phyloP scores from a whole-genome alignment of 30 jellyfish, hydroid and myxozoan species.

The Clytia hemisphaerica region DNA sequence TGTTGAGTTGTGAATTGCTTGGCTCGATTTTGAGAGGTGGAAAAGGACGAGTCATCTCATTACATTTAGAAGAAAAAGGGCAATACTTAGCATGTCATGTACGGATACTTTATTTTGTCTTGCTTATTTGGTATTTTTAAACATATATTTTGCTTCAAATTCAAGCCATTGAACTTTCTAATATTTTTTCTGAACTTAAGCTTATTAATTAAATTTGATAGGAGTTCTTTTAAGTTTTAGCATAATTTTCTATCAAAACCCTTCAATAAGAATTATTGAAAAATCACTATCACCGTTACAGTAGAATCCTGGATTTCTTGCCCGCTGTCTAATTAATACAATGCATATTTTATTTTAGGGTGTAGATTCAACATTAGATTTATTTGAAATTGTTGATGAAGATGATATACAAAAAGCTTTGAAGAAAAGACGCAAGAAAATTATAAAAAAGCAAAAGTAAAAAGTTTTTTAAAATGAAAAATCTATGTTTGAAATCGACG shows the following conservation, averaged over 20 bases:
- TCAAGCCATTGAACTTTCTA: too few species aligned
- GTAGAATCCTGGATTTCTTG: too few species aligned
- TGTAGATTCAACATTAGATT: slow-evolving; percentile 61
- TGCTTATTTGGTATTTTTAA: not conserved
- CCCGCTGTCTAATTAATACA: too few species aligned
- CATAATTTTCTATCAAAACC: too few species aligned
- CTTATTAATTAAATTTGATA: too few species aligned
- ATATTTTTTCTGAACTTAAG: too few species aligned
- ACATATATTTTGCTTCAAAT: not conserved
- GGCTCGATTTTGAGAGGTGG: slow-evolving; percentile 85
- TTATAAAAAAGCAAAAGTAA: slow-evolving; percentile 58
- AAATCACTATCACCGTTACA: too few species aligned
- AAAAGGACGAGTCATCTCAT: slow-evolving; percentile 69
- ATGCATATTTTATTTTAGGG: slow-evolving; percentile 37
- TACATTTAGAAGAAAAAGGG: slow-evolving; percentile 44
- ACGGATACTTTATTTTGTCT: slow-evolving; percentile 6
- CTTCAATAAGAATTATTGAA: too few species aligned
- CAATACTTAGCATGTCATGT: slow-evolving; percentile 84
- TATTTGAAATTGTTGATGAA: slow-evolving; percentile 46
- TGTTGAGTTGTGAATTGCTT: slow-evolving; percentile 41
- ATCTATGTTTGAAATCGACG: too few species aligned
- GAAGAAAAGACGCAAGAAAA: slow-evolving; percentile 43
- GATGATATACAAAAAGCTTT: slow-evolving; percentile 46
- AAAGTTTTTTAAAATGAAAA: too few species aligned
- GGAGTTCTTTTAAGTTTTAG: too few species aligned